Conservation (phyloP, 2,888 invertebrate species). For the Pheosia gnoma region DNA sequence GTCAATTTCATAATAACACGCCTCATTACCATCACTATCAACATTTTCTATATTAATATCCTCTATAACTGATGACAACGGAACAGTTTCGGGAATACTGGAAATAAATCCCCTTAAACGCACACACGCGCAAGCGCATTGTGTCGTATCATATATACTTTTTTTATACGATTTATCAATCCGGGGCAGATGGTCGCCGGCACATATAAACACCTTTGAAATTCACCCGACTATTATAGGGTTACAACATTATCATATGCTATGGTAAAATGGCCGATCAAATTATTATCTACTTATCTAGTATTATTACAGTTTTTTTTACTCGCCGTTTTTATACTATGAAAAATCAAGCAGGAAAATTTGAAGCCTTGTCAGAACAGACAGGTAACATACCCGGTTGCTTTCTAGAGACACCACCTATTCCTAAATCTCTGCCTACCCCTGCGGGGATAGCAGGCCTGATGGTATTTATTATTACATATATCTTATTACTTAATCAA, state of each 20-base stretch:
- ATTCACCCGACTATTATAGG: slow-evolving; percentile 74
- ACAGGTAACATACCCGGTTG: too few relatives aligned
- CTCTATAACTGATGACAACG: slow-evolving; percentile 25
- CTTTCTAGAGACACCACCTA: too few relatives aligned
- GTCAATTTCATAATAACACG: background rate
- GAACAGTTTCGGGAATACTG: slow-evolving; percentile 33
- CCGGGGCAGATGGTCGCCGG: slow-evolving; percentile 75
- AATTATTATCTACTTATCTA: background rate
- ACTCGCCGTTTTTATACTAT: too few relatives aligned
- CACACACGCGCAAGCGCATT: slow-evolving; percentile 49
- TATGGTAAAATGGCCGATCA: slow-evolving; percentile 62
- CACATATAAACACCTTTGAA: slow-evolving; percentile 78
- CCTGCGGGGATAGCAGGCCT: too few relatives aligned
- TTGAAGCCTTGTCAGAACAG: too few relatives aligned
- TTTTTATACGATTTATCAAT: slow-evolving; percentile 82
- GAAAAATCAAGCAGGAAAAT: too few relatives aligned
- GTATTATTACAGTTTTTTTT: too few relatives aligned
- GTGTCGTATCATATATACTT: slow-evolving; percentile 50
- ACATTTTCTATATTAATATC: slow-evolving; percentile 4
- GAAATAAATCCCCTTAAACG: slow-evolving; percentile 47
- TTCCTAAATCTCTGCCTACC: too few relatives aligned
- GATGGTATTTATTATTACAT: too few relatives aligned
- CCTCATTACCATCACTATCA: slow-evolving; percentile 2
- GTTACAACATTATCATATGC: slow-evolving; percentile 77
- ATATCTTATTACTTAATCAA: too few relatives aligned